A percentile compares a stretch with the other conserved stretches of the same genome.
Evolutionary conservation across 2,797 vertebrate genomes (phyloP).

Genomic region (Eupleurogrammus muticus): DNA sequence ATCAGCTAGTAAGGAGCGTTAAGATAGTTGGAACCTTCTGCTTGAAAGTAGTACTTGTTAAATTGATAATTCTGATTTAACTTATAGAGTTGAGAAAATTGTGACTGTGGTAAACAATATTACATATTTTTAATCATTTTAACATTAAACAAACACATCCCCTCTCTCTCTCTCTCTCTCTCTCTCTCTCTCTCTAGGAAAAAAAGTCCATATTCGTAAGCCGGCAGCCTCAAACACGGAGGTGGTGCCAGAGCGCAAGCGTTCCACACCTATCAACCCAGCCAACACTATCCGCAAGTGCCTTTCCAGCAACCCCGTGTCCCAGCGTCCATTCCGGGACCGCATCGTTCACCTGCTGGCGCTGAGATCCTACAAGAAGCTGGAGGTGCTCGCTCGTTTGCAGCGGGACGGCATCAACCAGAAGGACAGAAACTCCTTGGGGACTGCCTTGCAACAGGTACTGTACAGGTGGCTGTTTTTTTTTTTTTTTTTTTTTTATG

Average conservation of each 20-base stretch:
- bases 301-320: slow-evolving; percentile 84
- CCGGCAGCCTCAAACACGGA: slow-evolving; percentile 84
- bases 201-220: slow-evolving; percentile 88
- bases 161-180: slow-evolving; percentile 27
- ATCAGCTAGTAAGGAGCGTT: not conserved
- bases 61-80: not conserved
- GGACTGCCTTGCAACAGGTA: slow-evolving; percentile 91
- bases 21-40: not conserved
- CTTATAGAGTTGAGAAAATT: not conserved
- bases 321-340: slow-evolving; percentile 88
- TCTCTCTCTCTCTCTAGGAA: slow-evolving; percentile 79
- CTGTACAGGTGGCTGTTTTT: not conserved
- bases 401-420: slow-evolving; percentile 92
- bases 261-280: slow-evolving; percentile 91
- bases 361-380: slow-evolving; percentile 91
- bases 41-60: not conserved
- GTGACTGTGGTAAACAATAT: not conserved
- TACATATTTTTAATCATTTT: not conserved
- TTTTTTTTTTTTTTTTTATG: too few species aligned
- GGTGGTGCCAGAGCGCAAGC: slow-evolving; percentile 89
- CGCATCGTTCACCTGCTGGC: slow-evolving; percentile 93
- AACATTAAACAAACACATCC: not conserved
- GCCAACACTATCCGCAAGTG: slow-evolving; percentile 89
- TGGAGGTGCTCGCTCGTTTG: slow-evolving; percentile 90
- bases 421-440: slow-evolving; percentile 91